These are phyloP conservation scores for Rynchops niger DNA, from an alignment of 2,113 vertebrate genomes.

Conservation along the genomic window DNA sequence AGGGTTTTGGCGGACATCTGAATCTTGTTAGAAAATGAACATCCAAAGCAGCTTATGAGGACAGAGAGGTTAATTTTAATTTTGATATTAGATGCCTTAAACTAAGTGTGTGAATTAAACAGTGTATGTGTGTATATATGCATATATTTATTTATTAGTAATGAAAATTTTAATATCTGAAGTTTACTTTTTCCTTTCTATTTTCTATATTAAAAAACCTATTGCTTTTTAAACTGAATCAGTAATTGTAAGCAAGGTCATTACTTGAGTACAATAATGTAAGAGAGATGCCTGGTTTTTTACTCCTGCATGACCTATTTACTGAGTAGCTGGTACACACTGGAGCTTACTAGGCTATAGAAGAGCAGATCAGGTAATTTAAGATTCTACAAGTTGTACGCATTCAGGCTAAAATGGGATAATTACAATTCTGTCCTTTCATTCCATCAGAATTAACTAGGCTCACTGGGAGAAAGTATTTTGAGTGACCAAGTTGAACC, in stretches of 20 bases:
- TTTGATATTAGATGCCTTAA: background rate
- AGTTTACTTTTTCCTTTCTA: background rate
- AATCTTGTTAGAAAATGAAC: background rate
- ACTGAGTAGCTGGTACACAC: background rate
- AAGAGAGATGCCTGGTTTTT: background rate
- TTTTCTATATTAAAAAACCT: background rate
- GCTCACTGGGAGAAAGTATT: background rate
- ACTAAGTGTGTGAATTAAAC: background rate
- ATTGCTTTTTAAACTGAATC: background rate
- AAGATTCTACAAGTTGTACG: background rate
- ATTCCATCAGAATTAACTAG: background rate
- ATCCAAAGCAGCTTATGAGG: background rate
- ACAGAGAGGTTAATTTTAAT: background rate
- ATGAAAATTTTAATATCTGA: too few relatives aligned
- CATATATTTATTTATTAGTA: background rate
- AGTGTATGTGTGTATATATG: background rate
- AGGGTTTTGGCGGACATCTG: background rate
- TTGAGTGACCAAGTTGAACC: background rate
- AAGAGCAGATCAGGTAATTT: background rate
- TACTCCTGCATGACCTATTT: conserved; percentile 27
- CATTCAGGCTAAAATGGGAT: background rate
- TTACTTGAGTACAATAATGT: rapidly evolving
- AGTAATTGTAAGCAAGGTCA: background rate
- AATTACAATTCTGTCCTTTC: background rate
- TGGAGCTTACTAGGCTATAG: background rate